A percentile compares a stretch with the other conserved stretches of the same genome.
Evolutionary conservation across 2,797 vertebrate genomes (phyloP).

Genomic region (Poecilia wingei): DNA sequence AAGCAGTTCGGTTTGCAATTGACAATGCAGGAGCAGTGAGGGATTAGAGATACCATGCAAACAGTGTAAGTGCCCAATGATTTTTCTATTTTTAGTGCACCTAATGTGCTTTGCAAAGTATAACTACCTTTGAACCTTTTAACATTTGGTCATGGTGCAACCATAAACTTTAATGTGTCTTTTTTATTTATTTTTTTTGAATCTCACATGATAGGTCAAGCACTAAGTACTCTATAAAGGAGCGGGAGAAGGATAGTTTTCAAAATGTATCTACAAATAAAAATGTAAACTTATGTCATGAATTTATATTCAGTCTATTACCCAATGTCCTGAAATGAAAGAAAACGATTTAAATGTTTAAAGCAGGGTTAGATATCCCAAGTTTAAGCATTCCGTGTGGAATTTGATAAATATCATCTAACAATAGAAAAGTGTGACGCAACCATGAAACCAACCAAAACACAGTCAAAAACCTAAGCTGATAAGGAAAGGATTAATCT

Average conservation of each 20-base stretch:
- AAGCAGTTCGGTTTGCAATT: conserved; percentile 19
- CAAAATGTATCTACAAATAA: not conserved
- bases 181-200: not conserved
- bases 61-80: conserved; percentile 36
- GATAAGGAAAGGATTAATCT: not conserved
- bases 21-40: conserved; percentile 22
- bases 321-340: not conserved
- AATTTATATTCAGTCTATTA: not conserved
- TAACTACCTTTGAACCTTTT: not conserved
- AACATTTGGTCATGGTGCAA: not conserved
- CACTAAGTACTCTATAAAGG: not conserved
- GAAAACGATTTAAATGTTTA: not conserved
- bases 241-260: not conserved
- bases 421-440: not conserved
- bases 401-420: not conserved
- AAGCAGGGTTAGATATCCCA: not conserved
- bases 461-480: not conserved
- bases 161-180: not conserved
- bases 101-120: conserved; percentile 8
- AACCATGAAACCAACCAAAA: not conserved
- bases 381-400: not conserved
- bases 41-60: conserved; percentile 26
- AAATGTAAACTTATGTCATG: not conserved
- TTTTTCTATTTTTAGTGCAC: conserved; percentile 38
- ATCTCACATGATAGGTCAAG: not conserved